A percentile compares a stretch with the other conserved stretches of the same genome.
Evolutionary conservation across 2,113 vertebrate genomes (phyloP).

Genomic region (Mesoclemmys tuberculata): DNA sequence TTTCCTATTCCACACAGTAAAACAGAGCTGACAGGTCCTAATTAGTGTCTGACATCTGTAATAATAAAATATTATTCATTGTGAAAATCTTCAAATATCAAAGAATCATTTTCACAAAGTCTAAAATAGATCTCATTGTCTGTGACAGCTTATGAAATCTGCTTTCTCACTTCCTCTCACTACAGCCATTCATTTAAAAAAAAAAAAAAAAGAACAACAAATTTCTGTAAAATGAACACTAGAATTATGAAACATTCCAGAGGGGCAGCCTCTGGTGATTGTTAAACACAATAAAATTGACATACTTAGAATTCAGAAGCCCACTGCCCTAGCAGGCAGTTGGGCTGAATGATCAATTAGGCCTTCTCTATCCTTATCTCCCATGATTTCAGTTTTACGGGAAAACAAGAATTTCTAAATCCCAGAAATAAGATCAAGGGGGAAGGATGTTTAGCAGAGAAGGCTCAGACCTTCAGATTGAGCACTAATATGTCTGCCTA

Average conservation of each 20-base stretch:
- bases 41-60: slow-evolving; percentile 59
- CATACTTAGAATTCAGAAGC: slow-evolving; percentile 66
- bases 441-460: neutral
- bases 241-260: too few relatives aligned
- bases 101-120: slow-evolving; percentile 7
- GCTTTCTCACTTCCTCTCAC: neutral
- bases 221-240: slow-evolving; percentile 38
- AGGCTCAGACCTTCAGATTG: slow-evolving; percentile 26
- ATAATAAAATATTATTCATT: slow-evolving; percentile 73
- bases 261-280: too few relatives aligned
- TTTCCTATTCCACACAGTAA: slow-evolving; percentile 22
- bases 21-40: slow-evolving; percentile 60
- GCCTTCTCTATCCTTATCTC: slow-evolving; percentile 10
- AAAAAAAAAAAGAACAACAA: slow-evolving; percentile 13
- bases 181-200: neutral
- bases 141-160: slow-evolving; percentile 26
- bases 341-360: slow-evolving; percentile 8
- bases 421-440: slow-evolving; percentile 24
- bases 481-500: neutral
- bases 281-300: slow-evolving; percentile 45
- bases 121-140: slow-evolving; percentile 28
- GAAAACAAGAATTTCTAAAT: slow-evolving; percentile 56
- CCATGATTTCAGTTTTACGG: slow-evolving; percentile 41
- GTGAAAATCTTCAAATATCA: slow-evolving; percentile 59
- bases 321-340: slow-evolving; percentile 59